Evolutionary conservation across 2,797 vertebrate genomes (phyloP).

Genomic region (Pelobates cultripes): DNA sequence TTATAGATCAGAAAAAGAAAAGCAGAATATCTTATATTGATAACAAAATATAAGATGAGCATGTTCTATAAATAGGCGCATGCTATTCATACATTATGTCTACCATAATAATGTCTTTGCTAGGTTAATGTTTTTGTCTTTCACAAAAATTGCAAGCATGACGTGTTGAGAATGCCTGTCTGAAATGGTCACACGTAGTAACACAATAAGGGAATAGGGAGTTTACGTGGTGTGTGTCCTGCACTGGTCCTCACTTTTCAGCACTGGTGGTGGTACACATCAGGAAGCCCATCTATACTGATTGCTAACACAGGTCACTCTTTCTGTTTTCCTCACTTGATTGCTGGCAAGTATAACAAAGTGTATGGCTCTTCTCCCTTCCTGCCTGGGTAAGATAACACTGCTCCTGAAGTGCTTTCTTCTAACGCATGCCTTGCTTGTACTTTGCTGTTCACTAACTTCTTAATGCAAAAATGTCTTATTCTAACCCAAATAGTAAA

Average conservation of each 20-base stretch:
- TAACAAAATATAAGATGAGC: too few relatives aligned
- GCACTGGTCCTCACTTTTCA: conserved; percentile 68
- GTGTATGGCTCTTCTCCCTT: conserved; percentile 88
- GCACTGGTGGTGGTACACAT: conserved; percentile 75
- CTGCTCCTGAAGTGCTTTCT: conserved; percentile 54
- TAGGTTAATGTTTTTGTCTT: conserved; percentile 7
- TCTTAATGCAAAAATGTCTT: too few relatives aligned
- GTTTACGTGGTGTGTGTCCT: conserved; percentile 60
- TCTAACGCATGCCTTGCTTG: conserved; percentile 66
- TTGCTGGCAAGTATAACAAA: conserved; percentile 94
- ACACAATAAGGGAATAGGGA: conserved; percentile 41
- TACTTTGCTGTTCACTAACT: conserved; percentile 51
- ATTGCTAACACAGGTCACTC: conserved; percentile 85
- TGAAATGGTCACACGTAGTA: conserved; percentile 60
- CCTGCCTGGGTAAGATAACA: conserved; percentile 89
- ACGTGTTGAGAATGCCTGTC: conserved; percentile 59
- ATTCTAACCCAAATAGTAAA: too few relatives aligned
- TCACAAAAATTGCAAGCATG: conserved; percentile 57
- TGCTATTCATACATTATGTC: conserved; percentile 19
- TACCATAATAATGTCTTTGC: neutral
- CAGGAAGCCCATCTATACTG: conserved; percentile 73
- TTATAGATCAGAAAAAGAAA: neutral
- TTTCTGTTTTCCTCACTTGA: conserved; percentile 83
- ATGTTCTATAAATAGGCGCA: conserved; percentile 5
- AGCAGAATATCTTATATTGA: neutral